Evolutionary conservation across 2,113 vertebrate genomes (phyloP).

Genomic region (Beaufortia kweichowensis): DNA sequence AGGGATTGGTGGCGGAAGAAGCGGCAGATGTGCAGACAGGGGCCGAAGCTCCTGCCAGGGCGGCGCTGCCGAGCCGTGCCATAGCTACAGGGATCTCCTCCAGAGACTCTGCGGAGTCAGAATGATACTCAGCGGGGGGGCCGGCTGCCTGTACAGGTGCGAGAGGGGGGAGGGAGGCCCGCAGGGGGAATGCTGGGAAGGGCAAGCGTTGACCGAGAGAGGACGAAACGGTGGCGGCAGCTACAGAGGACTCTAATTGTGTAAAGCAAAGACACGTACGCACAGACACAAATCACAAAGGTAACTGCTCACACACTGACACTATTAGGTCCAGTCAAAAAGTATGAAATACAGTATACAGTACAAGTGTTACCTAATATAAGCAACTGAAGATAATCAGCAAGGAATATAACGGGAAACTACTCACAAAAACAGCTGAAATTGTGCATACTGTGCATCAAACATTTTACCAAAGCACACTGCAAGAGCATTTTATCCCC

Average conservation of each 20-base stretch:
- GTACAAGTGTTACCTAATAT: too few species aligned
- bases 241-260: slow-evolving; percentile 52
- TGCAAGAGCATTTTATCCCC: neutral
- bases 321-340: neutral
- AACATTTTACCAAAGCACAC: neutral
- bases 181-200: slow-evolving; percentile 72
- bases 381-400: too few species aligned
- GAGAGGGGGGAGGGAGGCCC: slow-evolving; percentile 62
- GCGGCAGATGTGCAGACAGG: slow-evolving; percentile 33
- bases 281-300: slow-evolving; percentile 31
- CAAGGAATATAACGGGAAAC: neutral
- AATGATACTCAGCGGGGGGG: slow-evolving; percentile 80
- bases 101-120: slow-evolving; percentile 85
- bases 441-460: neutral
- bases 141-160: slow-evolving; percentile 70
- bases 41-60: slow-evolving; percentile 53
- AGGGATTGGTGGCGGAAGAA: slow-evolving; percentile 34
- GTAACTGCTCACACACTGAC: slow-evolving; percentile 5
- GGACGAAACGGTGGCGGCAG: slow-evolving; percentile 57
- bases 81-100: slow-evolving; percentile 88
- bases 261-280: slow-evolving; percentile 4
- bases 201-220: slow-evolving; percentile 70
- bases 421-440: neutral
- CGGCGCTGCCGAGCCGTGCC: slow-evolving; percentile 79
- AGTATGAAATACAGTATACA: too few species aligned